Percentiles rank a stretch among this genome's conserved stretches.
Evolutionary conservation across 1,140 invertebrate genomes (phyloP).

Genomic region (Dendroctonus ponderosae): DNA sequence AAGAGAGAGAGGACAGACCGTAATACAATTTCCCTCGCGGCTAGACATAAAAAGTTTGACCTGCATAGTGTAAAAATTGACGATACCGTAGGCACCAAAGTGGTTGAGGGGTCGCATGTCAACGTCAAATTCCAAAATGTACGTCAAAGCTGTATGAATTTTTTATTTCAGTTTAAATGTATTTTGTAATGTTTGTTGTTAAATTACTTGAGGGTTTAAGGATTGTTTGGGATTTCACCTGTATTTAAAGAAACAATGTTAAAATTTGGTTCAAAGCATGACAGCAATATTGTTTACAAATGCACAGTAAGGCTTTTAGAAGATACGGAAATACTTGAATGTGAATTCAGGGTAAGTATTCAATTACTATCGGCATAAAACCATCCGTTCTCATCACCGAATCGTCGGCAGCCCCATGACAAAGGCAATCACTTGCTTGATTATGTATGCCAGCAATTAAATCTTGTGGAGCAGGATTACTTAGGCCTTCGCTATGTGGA

Average conservation of each 20-base stretch:
- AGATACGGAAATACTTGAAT: conserved; percentile 91
- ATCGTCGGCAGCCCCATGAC: conserved; percentile 76
- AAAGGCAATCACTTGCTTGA: conserved; percentile 92
- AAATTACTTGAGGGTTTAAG: conserved; percentile 18
- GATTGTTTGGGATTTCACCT: conserved; percentile 8
- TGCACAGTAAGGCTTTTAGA: conserved; percentile 91
- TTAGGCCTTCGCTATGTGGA: conserved; percentile 96
- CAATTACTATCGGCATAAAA: conserved; percentile 6
- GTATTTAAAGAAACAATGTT: conserved; percentile 58
- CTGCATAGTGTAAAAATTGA: no score
- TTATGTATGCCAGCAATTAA: conserved; percentile 89
- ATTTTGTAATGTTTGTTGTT: conserved; percentile 30
- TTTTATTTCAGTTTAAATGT: no score
- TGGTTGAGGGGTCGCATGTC: no score
- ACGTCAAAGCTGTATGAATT: no score
- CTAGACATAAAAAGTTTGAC: no score
- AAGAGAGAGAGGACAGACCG: no score
- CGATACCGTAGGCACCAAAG: no score
- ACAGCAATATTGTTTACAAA: conserved; percentile 84
- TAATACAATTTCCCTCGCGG: no score
- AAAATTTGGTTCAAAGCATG: conserved; percentile 76
- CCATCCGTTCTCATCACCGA: conserved; percentile 3
- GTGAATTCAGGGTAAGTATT: conserved; percentile 84
- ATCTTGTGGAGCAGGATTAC: conserved; percentile 95
- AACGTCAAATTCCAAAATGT: no score